These are phyloP conservation scores for Oconnorella tubifera DNA, from an alignment of 2,888 invertebrate genomes.

Conservation along the genomic window DNA sequence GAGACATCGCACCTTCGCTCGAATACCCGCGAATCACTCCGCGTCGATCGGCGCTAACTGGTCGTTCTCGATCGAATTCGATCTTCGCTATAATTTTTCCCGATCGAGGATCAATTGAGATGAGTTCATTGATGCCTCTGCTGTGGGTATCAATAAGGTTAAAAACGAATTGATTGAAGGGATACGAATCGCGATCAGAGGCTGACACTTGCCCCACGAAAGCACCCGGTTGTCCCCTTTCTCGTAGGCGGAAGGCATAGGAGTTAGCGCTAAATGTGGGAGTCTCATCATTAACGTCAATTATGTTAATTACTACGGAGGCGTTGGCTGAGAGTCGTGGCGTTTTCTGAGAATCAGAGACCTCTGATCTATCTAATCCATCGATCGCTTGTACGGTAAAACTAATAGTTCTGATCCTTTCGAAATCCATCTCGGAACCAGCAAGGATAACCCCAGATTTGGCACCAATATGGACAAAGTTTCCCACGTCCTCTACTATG, in stretches of 20 bases:
- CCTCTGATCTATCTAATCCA: neutral
- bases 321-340: constrained; percentile 8
- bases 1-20: too few relatives aligned
- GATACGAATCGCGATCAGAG: constrained; percentile 25
- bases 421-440: constrained; percentile 17
- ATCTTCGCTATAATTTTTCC: constrained; percentile 20
- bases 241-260: constrained; percentile 25
- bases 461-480: constrained; percentile 9
- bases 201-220: constrained; percentile 31
- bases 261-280: constrained; percentile 22
- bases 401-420: constrained; percentile 8
- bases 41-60: neutral
- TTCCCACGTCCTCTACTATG: constrained; percentile 10
- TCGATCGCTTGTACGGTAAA: constrained; percentile 21
- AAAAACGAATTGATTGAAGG: constrained; percentile 26
- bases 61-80: constrained; percentile 3
- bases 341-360: constrained; percentile 1
- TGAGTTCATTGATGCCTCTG: neutral
- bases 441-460: constrained; percentile 12
- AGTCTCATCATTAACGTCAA: constrained; percentile 33
- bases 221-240: constrained; percentile 46
- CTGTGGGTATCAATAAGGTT: constrained; percentile 10
- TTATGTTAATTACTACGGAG: constrained; percentile 19
- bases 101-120: constrained; percentile 17
- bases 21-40: neutral